A percentile compares a stretch with the other conserved stretches of the same genome.
These are phyloP conservation scores for Zygothrica quintamaculata DNA, from an alignment of 2,888 invertebrate species.

Conservation along the genomic window DNA sequence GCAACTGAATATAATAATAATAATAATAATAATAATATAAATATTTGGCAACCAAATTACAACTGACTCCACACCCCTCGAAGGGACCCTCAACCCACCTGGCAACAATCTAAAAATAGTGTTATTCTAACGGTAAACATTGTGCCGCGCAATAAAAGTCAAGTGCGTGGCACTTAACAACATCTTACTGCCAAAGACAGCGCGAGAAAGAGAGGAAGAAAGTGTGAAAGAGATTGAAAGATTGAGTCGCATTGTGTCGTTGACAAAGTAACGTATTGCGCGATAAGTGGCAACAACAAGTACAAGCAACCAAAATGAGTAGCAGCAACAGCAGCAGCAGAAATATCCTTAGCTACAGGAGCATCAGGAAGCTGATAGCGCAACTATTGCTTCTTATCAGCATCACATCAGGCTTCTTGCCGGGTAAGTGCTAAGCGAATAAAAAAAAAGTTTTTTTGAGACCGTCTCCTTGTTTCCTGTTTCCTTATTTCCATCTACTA, in stretches of 20 bases:
- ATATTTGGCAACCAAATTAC: slow-evolving; percentile 21
- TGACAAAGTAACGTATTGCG: slow-evolving; percentile 58
- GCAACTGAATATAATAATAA: slow-evolving; percentile 1
- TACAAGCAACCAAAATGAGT: slow-evolving; percentile 23
- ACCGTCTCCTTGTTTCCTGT: slow-evolving; percentile 34
- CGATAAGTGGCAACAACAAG: slow-evolving; percentile 47
- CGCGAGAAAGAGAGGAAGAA: slow-evolving; percentile 2
- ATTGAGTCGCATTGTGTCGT: slow-evolving; percentile 40
- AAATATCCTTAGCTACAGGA: slow-evolving; percentile 16
- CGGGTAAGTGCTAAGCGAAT: slow-evolving; percentile 75
- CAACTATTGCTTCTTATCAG: slow-evolving; percentile 77
- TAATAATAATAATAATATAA: not conserved
- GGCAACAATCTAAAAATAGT: slow-evolving; percentile 23
- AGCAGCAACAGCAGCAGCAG: slow-evolving; percentile 6
- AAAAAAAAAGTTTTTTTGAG: slow-evolving; percentile 25
- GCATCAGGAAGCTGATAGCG: slow-evolving; percentile 56
- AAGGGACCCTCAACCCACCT: not conserved
- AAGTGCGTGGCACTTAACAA: slow-evolving; percentile 63
- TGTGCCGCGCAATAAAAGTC: slow-evolving; percentile 58
- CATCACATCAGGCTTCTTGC: slow-evolving; percentile 78
- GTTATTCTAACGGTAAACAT: slow-evolving; percentile 39
- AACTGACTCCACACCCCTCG: not conserved
- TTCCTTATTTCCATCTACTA: slow-evolving; percentile 18
- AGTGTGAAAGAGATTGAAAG: slow-evolving; percentile 17
- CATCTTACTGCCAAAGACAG: slow-evolving; percentile 27